A percentile compares a stretch with the other conserved stretches of the same genome.
phyloP scores from a whole-genome alignment of 2,888 invertebrate species.

The Eupithecia inturbata region DNA sequence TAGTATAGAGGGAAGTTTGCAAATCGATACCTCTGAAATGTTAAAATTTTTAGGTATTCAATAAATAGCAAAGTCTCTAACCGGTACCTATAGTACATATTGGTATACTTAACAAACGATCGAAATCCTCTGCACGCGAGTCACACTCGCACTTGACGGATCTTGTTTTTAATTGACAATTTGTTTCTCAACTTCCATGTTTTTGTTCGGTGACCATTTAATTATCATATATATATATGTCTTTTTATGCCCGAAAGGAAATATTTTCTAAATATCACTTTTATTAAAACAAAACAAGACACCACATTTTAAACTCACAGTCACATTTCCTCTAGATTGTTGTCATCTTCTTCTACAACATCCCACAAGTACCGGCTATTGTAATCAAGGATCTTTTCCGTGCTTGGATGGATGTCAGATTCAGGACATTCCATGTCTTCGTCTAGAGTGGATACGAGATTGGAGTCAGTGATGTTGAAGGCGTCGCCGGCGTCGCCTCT shows the following conservation, averaged over 20 bases:
- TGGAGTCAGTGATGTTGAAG: conserved; percentile 63
- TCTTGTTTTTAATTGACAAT: no score
- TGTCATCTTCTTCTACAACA: conserved; percentile 64
- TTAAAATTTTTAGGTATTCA: no score
- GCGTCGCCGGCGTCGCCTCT: conserved; percentile 72
- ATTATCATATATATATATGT: background rate
- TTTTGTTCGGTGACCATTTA: no score
- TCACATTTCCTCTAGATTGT: conserved; percentile 42
- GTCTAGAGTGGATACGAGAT: background rate
- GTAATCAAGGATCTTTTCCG: background rate
- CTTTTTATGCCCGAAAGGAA: background rate
- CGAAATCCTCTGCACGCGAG: no score
- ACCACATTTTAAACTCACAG: background rate
- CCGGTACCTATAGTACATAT: no score
- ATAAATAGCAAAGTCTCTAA: no score
- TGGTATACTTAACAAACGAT: no score
- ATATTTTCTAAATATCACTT: background rate
- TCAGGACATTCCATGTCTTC: background rate
- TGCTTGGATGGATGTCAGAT: background rate
- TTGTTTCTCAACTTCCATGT: no score
- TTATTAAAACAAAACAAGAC: conserved; percentile 15
- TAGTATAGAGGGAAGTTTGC: no score
- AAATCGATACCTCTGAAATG: no score
- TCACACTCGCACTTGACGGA: no score
- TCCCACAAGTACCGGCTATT: conserved; percentile 62